A percentile compares a stretch with the other conserved stretches of the same genome.
Conservation (phyloP, 2,888 invertebrate genomes). For the Agrochola litura region DNA sequence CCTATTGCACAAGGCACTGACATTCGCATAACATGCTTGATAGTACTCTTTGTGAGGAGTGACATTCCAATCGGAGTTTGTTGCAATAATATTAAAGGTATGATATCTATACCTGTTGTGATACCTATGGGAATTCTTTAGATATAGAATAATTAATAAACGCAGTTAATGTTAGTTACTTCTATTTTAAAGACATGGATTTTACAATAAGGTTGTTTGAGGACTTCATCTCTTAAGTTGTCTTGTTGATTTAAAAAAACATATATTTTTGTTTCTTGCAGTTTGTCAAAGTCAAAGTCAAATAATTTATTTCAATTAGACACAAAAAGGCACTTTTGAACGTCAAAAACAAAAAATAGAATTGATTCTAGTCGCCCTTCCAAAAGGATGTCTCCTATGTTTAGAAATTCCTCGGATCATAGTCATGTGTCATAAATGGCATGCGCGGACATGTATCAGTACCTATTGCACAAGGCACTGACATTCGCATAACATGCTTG, state of each 20-base stretch:
- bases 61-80: constrained; percentile 44
- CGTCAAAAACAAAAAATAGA: no score
- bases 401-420: constrained; percentile 31
- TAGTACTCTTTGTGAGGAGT: constrained; percentile 37
- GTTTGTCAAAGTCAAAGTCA: no score
- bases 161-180: neutral
- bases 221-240: neutral
- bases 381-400: constrained; percentile 47
- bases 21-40: constrained; percentile 41
- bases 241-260: neutral
- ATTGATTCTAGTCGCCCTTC: no score
- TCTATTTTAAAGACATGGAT: neutral
- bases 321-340: no score
- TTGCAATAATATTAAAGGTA: constrained; percentile 14
- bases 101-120: neutral
- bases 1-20: constrained; percentile 50
- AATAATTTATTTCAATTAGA: no score
- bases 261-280: no score
- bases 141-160: neutral
- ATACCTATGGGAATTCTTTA: neutral
- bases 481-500: constrained; percentile 39
- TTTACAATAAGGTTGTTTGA: neutral
- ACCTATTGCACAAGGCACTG: constrained; percentile 48
- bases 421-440: constrained; percentile 45
- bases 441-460: constrained; percentile 20